Evolutionary conservation across 2,797 vertebrate species (phyloP), one percentile per base, ranked within the genome.

Genomic region (Mallotus villosus): DNA sequence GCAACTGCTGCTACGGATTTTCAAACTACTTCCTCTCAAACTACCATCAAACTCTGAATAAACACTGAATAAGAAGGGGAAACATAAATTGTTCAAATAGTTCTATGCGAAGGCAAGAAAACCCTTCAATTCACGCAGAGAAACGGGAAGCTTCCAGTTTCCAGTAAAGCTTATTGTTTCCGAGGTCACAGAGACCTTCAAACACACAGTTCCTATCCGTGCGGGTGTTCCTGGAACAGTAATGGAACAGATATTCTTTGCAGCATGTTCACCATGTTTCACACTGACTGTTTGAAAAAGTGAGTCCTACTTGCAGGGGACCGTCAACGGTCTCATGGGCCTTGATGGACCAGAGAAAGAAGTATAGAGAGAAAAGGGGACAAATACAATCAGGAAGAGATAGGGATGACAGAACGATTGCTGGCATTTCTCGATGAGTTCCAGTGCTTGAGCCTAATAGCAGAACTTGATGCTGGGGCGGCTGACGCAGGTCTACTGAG

Each of bases 401-500:
- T 51, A 63, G 46, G 29, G 27, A 65, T 57, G 27, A 27, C n/a
- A 25, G 21, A 27, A 24, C 16, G 29, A 62, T 34, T 61, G 27
- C 41, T 64, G 32, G n/a, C 46, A 70, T 72, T 46, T 68, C 53
- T 68, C 53, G 7, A 51, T 71, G 37, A 25, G 57, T 37, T n/a
- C 24, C 22, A 55, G 37, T 19, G 58, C 21, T 63, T 59, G 72
- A 67, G 69, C 41, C 5, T 82, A 75, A 62, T 58, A 41, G 65
- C 25, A 19, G 62, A 51, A 71, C 51, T 71, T 73, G 73, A 24
- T 67, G 61, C 29, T 72, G 68, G 63, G 34, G 32, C 46, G 63
- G n/a, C 62, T 87, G 81, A 85, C 69, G 76, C 77, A 81, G 68
- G 63, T 73, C 60, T 34, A 68, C 22, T 68, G 62, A 75, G 68